phyloP scores from a whole-genome alignment of 2,113 vertebrate genomes.

The Carollia perspicillata region DNA sequence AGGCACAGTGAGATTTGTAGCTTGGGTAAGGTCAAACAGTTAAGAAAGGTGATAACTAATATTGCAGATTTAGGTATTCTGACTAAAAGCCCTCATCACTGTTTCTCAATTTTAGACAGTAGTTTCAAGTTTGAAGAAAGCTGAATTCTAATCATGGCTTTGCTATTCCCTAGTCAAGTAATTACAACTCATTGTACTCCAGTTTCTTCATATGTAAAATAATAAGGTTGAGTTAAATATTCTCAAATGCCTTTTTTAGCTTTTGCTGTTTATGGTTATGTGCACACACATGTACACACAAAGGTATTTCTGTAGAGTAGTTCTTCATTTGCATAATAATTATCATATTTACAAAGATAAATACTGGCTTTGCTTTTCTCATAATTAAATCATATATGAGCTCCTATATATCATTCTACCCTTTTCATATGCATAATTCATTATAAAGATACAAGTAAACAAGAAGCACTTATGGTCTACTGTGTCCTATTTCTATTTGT shows the following conservation, averaged over 20 bases:
- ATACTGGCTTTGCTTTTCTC: slow-evolving; percentile 43
- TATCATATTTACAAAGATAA: slow-evolving; percentile 43
- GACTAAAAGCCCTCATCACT: not conserved
- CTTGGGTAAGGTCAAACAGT: not conserved
- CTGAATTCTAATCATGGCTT: not conserved
- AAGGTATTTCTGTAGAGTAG: slow-evolving; percentile 24
- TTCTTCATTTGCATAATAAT: slow-evolving; percentile 51
- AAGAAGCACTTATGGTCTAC: not conserved
- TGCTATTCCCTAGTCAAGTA: not conserved
- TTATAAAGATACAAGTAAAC: slow-evolving; percentile 42
- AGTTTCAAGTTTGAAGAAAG: not conserved
- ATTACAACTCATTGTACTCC: slow-evolving; percentile 14
- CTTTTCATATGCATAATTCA: slow-evolving; percentile 17
- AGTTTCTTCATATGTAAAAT: slow-evolving; percentile 41
- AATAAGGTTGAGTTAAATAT: slow-evolving; percentile 9
- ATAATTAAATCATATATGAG: slow-evolving; percentile 49
- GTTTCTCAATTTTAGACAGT: not conserved
- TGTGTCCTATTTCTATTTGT: slow-evolving; percentile 30
- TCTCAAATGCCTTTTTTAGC: not conserved
- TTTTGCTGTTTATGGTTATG: slow-evolving; percentile 39
- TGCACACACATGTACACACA: slow-evolving; percentile 30
- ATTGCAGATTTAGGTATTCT: not conserved
- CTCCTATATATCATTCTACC: slow-evolving; percentile 22
- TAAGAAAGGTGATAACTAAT: not conserved
- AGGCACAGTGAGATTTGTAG: not conserved